Conservation (phyloP, 2,113 vertebrate genomes). For the Syngnathus scovelli region DNA sequence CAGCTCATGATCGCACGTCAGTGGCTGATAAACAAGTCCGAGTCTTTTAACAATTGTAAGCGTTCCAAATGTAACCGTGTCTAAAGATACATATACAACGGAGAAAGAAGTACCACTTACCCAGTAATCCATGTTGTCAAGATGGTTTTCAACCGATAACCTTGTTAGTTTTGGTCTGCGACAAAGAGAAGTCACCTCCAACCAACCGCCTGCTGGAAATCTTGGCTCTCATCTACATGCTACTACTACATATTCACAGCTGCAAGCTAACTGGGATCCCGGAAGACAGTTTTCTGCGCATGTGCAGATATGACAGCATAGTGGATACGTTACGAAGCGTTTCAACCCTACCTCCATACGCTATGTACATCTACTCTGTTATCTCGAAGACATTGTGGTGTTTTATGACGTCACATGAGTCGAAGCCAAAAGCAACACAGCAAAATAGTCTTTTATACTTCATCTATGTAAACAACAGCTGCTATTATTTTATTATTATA, state of each 20-base stretch:
- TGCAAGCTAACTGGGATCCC: constrained; percentile 50
- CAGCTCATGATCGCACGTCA: constrained; percentile 17
- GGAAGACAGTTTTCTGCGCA: constrained; percentile 54
- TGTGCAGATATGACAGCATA: constrained; percentile 24
- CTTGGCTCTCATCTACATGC: constrained; percentile 51
- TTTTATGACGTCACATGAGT: too few species aligned
- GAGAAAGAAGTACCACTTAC: constrained; percentile 49
- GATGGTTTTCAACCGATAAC: constrained; percentile 14
- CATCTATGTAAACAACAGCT: too few species aligned
- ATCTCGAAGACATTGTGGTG: too few species aligned
- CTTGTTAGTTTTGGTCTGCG: constrained; percentile 3
- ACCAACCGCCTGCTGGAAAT: constrained; percentile 19
- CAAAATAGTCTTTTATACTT: too few species aligned
- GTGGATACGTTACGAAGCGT: accelerated
- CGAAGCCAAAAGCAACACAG: too few species aligned
- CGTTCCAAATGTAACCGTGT: not conserved
- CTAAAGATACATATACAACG: not conserved
- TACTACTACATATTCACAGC: constrained; percentile 33
- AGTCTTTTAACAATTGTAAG: constrained; percentile 13
- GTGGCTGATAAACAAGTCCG: constrained; percentile 41
- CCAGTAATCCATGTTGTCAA: constrained; percentile 68
- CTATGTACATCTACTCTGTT: constrained; percentile 6
- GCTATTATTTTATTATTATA: too few species aligned
- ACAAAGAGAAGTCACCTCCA: constrained; percentile 32
- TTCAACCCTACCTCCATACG: not conserved